Base-by-base conservation (phyloP, 2,797 vertebrate genomes). In the Fistularia tabacaria region DNA sequence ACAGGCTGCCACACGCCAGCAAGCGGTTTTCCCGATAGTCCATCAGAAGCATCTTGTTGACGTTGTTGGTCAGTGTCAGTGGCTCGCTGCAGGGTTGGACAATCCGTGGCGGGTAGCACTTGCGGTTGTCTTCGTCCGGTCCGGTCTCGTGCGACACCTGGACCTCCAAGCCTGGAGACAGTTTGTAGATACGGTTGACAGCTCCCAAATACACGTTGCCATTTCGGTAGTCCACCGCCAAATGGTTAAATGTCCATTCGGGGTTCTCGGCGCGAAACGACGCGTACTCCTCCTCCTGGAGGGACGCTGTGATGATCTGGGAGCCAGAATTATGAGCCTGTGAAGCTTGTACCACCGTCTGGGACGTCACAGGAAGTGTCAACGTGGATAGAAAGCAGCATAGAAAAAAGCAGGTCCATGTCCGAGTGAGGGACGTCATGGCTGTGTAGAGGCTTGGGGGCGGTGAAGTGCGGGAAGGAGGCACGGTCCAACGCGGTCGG, bases 41-140 rank as follows among this genome's bases (percentile, higher is more conserved):
- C 81, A 99, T 97, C 64, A 99, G 90, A 58, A 99, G 92, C 95
- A 99, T 95, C 85, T 98, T 99, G 85, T 99, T 99, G 69, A 99
- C 91, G 14, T 99, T 99, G 89, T 99, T 95, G 59, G 95, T 99
- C 72, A 91, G 90, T 0, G 90, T 89, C 65, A 98, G 86, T 1
- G 93, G 94, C 72, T 99, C 96, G 0, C 93, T 93, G 88, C 97
- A 99, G 1, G 95, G 94, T 85, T 99, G 97, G 46, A 99, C 97
- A 0, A 99, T 94, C 61, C 93, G 94, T 7, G 97, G 97, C 0
- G 97, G 97, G 70, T 99, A 99, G 81, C 96, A 99, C 79, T 99
- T 96, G 61, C 95, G 94, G 81, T 99, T 99, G 79, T 99, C 97
- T 42, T 95, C 94, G 0, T 98, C 96, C 0, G 97, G 97, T 51